Base-by-base conservation (phyloP, 2,113 vertebrate species). In the Tetrax tetrax region DNA sequence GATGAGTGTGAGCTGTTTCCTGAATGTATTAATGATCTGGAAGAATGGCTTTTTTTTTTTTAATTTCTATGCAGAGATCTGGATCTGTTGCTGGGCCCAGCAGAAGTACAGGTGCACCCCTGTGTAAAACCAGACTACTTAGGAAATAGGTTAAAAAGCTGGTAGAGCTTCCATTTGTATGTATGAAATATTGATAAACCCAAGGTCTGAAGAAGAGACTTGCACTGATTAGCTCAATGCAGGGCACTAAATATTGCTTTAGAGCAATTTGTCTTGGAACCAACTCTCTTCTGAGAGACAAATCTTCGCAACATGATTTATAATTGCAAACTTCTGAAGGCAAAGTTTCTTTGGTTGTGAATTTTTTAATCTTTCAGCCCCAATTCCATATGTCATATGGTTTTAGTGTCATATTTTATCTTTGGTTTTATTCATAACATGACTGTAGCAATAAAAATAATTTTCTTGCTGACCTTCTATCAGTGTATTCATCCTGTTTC, bases 151-250 rank as follows among this genome's bases (percentile, higher is more conserved):
- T 70, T 59, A 35, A 91, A 95, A 90, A 80, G 4, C 29, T 81
- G 31, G 10, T 70, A 68, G 41, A 90, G 38, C 8, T 78, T 88
- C 79, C 54, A 90, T 93, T 83, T 94, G 11, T 43, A 35, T 64
- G 10, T 37, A 68, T 93, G 69, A 92, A 94, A 90, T 93, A 92
- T 75, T 92, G 76, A 96, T 41, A 77, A 76, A 38, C 29, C 56
- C 53, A 65, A 72, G 74, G 65, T 81, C 48, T 29, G 21, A 10
- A 27, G 45, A 90, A 81, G 65, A 68, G 27, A 51, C 41, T 89
- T 84, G 38, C 57, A 50, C 37, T 89, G 87, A 93, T 93, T 89
- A 85, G 48, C n/a, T 93, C 61, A 82, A 18, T 64, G 54, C 29
- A 79, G 69, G 57, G 35, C 53, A 94, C 43, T 76, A 59, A 70